Evolutionary conservation across 2,888 invertebrate genomes (phyloP), one percentile per base, ranked within the genome.

Genomic region (Digitonthophagus gazella): DNA sequence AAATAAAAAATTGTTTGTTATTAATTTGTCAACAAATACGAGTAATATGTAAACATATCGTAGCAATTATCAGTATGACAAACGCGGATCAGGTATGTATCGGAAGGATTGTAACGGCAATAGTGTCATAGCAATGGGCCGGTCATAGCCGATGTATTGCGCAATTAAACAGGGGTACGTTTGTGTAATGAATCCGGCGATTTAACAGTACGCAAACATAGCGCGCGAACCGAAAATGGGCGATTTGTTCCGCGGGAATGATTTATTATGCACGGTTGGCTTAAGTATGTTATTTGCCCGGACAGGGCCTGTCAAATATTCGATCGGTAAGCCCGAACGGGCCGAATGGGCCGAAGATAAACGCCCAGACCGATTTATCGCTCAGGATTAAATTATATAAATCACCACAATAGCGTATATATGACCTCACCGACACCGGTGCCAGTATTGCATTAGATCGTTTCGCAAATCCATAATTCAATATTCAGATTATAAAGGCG

Each of bases 351-450:
- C 28, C 28, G 61, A 61, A 61, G 61, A 61, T 61, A 61, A 61
- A 61, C 61, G 61, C 61, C 20, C 61, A 18, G 61, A 18, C 61
- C 61, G 61, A 61, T 61, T 61, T 61, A 61, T 61, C 61, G 61
- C 18, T 20, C 61, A 61, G 61, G 61, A 61, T 61, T 61, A 61
- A 61, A 61, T 61, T 61, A 61, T 61, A 61, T 61, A 61, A 61
- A 61, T 61, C 61, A 61, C 61, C 61, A 61, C 61, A 61, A 61
- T 61, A 61, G 61, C 61, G 61, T 61, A 61, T 61, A 61, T 61
- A 61, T 61, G 61, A 61, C 61, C 61, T 61, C 19, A 61, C 61
- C 61, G 61, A 61, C 61, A 61, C 61, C 61, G 61, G 61, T 61
- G 61, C 20, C 61, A 61, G 61, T 61, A 61, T 61, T 61, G 19